Percentiles rank a stretch among this genome's conserved stretches.
Conservation (phyloP, 2,797 vertebrate species). For the Gallirallus australis region DNA sequence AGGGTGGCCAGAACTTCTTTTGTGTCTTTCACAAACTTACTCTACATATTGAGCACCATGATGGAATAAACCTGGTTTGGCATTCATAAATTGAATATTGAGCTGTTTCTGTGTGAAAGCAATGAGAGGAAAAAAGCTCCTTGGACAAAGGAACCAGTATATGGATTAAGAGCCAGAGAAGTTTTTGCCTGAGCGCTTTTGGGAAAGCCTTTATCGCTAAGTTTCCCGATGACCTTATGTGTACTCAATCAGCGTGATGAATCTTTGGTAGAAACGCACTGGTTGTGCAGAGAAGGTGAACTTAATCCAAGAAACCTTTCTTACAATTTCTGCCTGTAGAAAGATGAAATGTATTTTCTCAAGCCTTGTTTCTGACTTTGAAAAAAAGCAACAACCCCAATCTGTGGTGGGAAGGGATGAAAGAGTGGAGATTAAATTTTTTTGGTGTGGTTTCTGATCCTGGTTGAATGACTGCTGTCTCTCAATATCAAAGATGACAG, state of each 20-base stretch:
- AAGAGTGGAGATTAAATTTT: neutral
- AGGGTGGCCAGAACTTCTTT: neutral
- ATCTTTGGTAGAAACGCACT: constrained; percentile 4
- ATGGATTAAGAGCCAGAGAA: neutral
- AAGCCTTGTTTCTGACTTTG: neutral
- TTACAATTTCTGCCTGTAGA: neutral
- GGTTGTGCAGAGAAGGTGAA: neutral
- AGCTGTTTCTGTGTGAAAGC: neutral
- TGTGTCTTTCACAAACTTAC: neutral
- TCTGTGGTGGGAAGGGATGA: neutral
- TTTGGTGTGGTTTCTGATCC: neutral
- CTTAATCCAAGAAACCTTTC: constrained; percentile 27
- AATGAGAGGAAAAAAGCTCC: neutral
- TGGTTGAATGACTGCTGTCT: neutral
- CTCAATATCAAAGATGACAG: neutral
- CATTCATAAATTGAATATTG: neutral
- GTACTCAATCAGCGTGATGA: neutral
- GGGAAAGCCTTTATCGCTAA: neutral
- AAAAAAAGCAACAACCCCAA: neutral
- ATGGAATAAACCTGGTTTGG: neutral
- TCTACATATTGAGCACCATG: neutral
- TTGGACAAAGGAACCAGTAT: neutral
- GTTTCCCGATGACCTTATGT: neutral
- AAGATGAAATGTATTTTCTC: constrained; percentile 1
- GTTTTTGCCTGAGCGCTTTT: constrained; percentile 7